Evolutionary conservation across 1,140 invertebrate species (phyloP).

Genomic region (Drosophila nikananu): DNA sequence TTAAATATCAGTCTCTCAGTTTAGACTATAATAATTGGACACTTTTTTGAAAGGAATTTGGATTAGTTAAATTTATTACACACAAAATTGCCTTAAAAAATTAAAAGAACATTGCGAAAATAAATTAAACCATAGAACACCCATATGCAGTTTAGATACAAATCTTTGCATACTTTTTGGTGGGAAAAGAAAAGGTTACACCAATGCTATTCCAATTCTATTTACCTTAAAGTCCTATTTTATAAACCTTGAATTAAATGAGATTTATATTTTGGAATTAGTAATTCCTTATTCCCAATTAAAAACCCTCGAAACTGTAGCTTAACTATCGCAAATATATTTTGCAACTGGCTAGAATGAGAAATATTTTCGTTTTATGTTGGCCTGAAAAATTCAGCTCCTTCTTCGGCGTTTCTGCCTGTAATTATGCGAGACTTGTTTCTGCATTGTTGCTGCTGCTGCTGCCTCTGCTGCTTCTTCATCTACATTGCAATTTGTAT

Average conservation of each 20-base stretch:
- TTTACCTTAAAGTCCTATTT: neutral
- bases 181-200: neutral
- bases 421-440: constrained; percentile 74
- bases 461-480: constrained; percentile 63
- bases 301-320: constrained; percentile 1
- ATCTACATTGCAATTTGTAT: constrained; percentile 81
- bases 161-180: neutral
- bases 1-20: no score
- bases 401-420: constrained; percentile 31
- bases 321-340: constrained; percentile 11
- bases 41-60: neutral
- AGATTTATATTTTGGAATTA: neutral
- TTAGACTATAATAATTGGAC: neutral
- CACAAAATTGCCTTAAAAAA: no score
- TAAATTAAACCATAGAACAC: neutral
- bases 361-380: constrained; percentile 42
- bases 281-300: neutral
- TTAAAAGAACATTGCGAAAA: no score
- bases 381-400: constrained; percentile 44
- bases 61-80: no score
- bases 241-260: neutral
- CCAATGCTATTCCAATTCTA: neutral
- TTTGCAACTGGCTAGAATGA: constrained; percentile 9
- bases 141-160: neutral
- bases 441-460: constrained; percentile 38